Conservation (phyloP, 2,113 vertebrate species). For the Fulmarus glacialis region DNA sequence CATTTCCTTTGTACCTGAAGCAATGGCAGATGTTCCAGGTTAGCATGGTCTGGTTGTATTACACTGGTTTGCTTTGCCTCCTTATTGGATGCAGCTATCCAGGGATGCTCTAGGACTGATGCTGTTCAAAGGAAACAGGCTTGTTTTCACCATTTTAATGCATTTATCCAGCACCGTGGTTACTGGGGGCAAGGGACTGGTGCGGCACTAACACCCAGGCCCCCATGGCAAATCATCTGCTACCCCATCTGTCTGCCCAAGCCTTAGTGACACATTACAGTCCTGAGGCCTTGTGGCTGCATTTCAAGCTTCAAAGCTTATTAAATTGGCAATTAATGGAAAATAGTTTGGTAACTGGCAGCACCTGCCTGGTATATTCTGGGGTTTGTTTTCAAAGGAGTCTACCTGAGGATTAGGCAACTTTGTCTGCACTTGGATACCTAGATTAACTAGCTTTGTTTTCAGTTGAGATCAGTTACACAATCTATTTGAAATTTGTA, state of each 20-base stretch:
- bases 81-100: not conserved
- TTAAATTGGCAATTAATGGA: not conserved
- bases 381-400: not conserved
- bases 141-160: not conserved
- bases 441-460: not conserved
- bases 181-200: not conserved
- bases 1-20: not conserved
- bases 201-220: not conserved
- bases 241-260: not conserved
- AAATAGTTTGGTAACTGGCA: not conserved
- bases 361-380: not conserved
- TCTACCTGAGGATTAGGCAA: not conserved
- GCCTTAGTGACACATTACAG: not conserved
- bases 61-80: not conserved
- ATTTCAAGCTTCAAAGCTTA: not conserved
- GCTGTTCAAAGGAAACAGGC: not conserved
- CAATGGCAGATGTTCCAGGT: not conserved
- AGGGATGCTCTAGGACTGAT: not conserved
- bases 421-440: not conserved
- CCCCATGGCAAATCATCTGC: not conserved
- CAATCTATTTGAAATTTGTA: not conserved
- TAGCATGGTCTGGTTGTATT: not conserved
- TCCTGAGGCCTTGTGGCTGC: not conserved
- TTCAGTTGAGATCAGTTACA: not conserved
- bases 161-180: not conserved